phyloP scores from a whole-genome alignment of 2,113 vertebrate genomes.

The Tyrannus savana region DNA sequence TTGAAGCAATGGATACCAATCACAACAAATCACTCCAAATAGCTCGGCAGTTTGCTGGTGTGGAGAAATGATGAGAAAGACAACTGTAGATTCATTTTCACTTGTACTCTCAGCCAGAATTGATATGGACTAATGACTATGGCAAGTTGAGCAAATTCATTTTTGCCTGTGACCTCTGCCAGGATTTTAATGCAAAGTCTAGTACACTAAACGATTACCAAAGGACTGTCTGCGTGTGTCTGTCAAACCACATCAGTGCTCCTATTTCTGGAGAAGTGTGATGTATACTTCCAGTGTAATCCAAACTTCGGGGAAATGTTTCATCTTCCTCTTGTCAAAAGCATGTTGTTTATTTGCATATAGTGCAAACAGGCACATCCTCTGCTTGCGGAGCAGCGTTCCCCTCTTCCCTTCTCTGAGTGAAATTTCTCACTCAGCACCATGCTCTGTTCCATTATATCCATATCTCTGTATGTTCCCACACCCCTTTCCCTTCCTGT shows the following conservation, averaged over 20 bases:
- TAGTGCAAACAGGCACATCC: background rate
- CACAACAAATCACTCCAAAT: conserved; percentile 26
- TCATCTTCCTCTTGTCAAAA: background rate
- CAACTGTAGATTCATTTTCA: conserved; percentile 35
- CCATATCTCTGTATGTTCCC: background rate
- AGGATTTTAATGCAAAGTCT: conserved; percentile 33
- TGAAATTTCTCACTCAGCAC: conserved; percentile 11
- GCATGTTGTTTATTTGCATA: background rate
- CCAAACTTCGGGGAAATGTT: conserved; percentile 12
- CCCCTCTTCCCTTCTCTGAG: background rate
- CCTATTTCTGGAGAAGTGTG: background rate
- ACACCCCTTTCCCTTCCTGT: conserved; percentile 38
- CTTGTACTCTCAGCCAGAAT: conserved; percentile 4
- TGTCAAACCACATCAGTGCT: background rate
- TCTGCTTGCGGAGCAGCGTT: background rate
- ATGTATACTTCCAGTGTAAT: background rate
- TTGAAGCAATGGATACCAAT: background rate
- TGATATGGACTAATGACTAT: background rate
- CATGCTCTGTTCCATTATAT: background rate
- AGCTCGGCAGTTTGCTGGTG: background rate
- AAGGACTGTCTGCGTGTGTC: background rate
- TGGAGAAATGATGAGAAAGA: conserved; percentile 26
- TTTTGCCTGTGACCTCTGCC: conserved; percentile 43
- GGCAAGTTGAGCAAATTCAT: conserved; percentile 20
- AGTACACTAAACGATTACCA: background rate